Base-by-base conservation (phyloP, 1,140 invertebrate species). In the Plutomurus gul region DNA sequence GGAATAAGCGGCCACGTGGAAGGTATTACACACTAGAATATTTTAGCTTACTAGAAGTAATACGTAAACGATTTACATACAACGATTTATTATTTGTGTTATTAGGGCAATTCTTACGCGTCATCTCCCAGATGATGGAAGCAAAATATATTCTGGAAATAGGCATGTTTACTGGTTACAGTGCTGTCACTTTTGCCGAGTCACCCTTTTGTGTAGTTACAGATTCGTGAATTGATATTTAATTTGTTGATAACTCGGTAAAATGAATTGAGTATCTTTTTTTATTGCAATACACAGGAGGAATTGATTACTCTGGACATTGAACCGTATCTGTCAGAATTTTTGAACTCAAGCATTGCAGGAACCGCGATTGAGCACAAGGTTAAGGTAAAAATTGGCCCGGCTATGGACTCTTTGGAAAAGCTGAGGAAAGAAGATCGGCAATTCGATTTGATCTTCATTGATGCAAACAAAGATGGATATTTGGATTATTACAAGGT, bases 401-500 rank as follows among this genome's bases (percentile, higher is more conserved):
- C 40, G 16, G 82, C 82, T 25, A 3, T 65, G 5, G 82, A 81
- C 3, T 81, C 82, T 1, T 39, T 83, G 1, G 20, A 22, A 3
- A 60, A 43, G 13, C 27, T 83, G 5, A 79, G 74, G 36, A 16
- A 77, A 13, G 80, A 81, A 49, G 80, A 75, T 10, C 65, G 70
- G 30, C 18, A 43, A 16, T 83, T 81, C 43, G 82, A 83, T 46
- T 43, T 82, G 3, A 39, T 83, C 18, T 83, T 83, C 43, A 77
- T 83, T 18, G 82, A 83, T 71, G 80, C 82, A 30, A 70, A 83
- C 33, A 83, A 83, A 75, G 7, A 20, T 11, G 73, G 47, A 4
- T 83, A 83, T 39, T 10, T 83, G 3, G 60, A 81, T 65, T 83
- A 83, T 30, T 83, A 83, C 80, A 83, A 82, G 76, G 82, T 80